Conservation (phyloP, 1,140 invertebrate genomes). For the Tenebrio molitor region DNA sequence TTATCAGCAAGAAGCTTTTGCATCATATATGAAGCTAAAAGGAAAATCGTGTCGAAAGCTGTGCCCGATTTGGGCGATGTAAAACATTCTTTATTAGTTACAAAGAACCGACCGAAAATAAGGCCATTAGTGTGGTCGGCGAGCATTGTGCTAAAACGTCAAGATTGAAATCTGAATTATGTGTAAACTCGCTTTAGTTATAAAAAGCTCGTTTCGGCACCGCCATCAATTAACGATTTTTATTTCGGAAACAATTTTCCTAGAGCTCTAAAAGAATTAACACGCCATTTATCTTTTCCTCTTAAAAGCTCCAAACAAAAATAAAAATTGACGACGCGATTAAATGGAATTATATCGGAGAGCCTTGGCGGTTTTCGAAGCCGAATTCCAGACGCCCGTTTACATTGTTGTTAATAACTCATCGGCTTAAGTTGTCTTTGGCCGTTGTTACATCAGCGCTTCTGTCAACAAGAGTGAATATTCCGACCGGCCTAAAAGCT, state of each 20-base stretch:
- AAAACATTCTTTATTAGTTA: constrained; percentile 34
- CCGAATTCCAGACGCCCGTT: neutral
- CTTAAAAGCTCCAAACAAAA: constrained; percentile 31
- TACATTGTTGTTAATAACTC: constrained; percentile 29
- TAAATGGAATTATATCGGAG: constrained; percentile 15
- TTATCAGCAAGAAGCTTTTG: constrained; percentile 28
- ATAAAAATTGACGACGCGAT: constrained; percentile 32
- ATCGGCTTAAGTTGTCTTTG: neutral
- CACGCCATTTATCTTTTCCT: constrained; percentile 30
- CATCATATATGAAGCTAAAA: constrained; percentile 32
- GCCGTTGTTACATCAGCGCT: neutral
- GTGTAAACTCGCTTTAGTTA: constrained; percentile 35
- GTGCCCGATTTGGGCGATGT: constrained; percentile 4
- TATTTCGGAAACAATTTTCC: constrained; percentile 32
- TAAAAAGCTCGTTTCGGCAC: constrained; percentile 28
- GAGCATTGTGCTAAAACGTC: constrained; percentile 35
- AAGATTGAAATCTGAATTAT: constrained; percentile 38
- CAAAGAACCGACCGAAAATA: constrained; percentile 10
- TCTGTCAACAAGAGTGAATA: constrained; percentile 26
- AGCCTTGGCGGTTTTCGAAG: constrained; percentile 1
- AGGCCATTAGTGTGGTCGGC: constrained; percentile 16
- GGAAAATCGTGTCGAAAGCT: constrained; percentile 34
- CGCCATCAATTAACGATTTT: constrained; percentile 29
- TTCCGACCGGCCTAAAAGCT: constrained; percentile 17
- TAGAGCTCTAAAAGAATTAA: constrained; percentile 31